Evolutionary conservation across 2,797 vertebrate genomes (phyloP).

Genomic region (Cephalopachus bancanus): DNA sequence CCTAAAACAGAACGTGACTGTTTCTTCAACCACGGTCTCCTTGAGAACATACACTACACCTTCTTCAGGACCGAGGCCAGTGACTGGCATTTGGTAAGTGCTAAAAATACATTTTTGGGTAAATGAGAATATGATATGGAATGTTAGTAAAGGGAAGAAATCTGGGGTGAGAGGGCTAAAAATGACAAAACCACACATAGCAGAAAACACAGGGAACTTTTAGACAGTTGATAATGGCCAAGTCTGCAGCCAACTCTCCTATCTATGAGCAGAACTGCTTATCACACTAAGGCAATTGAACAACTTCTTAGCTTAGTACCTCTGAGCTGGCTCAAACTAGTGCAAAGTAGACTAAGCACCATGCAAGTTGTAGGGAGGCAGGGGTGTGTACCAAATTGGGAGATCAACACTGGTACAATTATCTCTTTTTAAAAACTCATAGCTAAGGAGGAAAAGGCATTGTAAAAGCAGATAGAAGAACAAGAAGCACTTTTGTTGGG

Average conservation of each 20-base stretch:
- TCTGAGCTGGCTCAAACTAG: background rate
- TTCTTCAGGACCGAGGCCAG: conserved; percentile 1
- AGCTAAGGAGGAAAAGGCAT: conserved; percentile 2
- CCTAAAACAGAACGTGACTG: background rate
- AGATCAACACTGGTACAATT: background rate
- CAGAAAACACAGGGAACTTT: conserved; percentile 2
- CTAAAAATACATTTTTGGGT: conserved; percentile 12
- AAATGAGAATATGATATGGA: background rate
- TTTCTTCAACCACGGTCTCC: background rate
- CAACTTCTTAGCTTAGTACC: background rate
- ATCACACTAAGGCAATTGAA: background rate
- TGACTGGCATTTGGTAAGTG: background rate
- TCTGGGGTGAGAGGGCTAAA: background rate
- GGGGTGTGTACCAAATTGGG: background rate
- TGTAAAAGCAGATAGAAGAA: background rate
- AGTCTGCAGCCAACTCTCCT: background rate
- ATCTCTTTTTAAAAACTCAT: background rate
- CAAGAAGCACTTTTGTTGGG: background rate
- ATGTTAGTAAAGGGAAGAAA: background rate
- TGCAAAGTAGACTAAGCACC: background rate
- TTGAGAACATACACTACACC: background rate
- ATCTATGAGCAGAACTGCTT: background rate
- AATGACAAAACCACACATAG: conserved; percentile 7
- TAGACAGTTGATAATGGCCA: background rate
- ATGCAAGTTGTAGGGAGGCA: no score